Evolutionary conservation across 2,113 vertebrate species (phyloP).

Genomic region (Platysteira castanea): DNA sequence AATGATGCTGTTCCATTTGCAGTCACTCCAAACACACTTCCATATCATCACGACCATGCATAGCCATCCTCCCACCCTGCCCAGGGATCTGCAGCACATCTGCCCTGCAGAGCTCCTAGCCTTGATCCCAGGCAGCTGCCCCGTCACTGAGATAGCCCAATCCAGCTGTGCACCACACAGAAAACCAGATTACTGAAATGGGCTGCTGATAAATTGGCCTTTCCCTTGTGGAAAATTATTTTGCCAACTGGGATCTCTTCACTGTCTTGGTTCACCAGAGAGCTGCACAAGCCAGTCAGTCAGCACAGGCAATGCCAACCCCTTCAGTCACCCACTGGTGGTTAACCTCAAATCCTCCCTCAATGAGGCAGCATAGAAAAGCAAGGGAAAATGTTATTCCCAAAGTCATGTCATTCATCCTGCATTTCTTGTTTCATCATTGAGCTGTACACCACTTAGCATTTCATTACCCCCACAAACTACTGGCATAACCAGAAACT

Average conservation of each 20-base stretch:
- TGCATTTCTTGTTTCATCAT: neutral
- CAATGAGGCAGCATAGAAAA: neutral
- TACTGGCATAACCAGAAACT: neutral
- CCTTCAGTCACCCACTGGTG: neutral
- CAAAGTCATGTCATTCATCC: neutral
- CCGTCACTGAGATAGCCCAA: neutral
- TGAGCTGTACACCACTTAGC: neutral
- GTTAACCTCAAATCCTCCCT: neutral
- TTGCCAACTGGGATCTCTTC: neutral
- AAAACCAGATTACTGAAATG: neutral
- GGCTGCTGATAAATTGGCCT: neutral
- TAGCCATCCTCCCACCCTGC: neutral
- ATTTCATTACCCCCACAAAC: neutral
- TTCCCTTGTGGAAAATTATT: neutral
- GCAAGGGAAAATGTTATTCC: neutral
- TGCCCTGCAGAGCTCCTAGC: neutral
- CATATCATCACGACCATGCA: neutral
- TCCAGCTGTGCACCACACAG: rapidly evolving
- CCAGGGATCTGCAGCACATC: rapidly evolving
- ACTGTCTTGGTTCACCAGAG: neutral
- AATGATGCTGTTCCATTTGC: rapidly evolving
- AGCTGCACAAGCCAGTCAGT: rapidly evolving
- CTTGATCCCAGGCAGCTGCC: neutral
- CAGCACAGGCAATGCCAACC: neutral
- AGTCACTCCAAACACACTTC: neutral